Conservation (phyloP, 2,797 vertebrate genomes). For the Enteromius mattozi region DNA sequence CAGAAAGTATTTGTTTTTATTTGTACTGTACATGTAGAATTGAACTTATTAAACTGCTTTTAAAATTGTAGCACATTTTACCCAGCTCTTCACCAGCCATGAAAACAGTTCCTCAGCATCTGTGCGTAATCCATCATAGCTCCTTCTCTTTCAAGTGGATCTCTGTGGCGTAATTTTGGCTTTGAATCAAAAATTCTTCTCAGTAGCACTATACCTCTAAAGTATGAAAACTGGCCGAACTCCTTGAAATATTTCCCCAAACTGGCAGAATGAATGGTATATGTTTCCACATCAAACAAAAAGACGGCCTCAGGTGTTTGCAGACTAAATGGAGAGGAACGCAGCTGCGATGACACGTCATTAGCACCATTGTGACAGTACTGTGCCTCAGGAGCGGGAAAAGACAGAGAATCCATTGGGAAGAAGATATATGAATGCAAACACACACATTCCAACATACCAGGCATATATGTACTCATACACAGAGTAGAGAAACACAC, state of each 20-base stretch:
- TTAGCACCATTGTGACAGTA: conserved; percentile 72
- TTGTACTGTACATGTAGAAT: neutral
- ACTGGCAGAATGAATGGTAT: conserved; percentile 72
- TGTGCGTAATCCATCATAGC: conserved; percentile 41
- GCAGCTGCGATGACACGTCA: conserved; percentile 70
- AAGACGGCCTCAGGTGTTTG: conserved; percentile 67
- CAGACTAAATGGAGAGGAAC: conserved; percentile 67
- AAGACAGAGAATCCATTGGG: conserved; percentile 64
- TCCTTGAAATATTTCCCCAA: conserved; percentile 60
- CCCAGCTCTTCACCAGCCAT: neutral
- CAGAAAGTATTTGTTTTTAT: neutral
- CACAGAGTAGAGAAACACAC: neutral
- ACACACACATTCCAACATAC: conserved; percentile 35
- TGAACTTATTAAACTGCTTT: neutral
- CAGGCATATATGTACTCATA: conserved; percentile 36
- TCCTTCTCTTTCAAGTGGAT: conserved; percentile 49
- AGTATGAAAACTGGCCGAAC: conserved; percentile 32
- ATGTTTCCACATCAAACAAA: conserved; percentile 75
- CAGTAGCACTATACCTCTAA: conserved; percentile 52
- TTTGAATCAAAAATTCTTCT: conserved; percentile 62
- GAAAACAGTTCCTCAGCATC: conserved; percentile 43
- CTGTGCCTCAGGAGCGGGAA: conserved; percentile 63
- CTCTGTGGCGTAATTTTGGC: conserved; percentile 57
- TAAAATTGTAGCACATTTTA: neutral
- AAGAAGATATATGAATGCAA: conserved; percentile 24